Conservation (phyloP, 1,140 invertebrate species). For the Neotoxoptera formosana region DNA sequence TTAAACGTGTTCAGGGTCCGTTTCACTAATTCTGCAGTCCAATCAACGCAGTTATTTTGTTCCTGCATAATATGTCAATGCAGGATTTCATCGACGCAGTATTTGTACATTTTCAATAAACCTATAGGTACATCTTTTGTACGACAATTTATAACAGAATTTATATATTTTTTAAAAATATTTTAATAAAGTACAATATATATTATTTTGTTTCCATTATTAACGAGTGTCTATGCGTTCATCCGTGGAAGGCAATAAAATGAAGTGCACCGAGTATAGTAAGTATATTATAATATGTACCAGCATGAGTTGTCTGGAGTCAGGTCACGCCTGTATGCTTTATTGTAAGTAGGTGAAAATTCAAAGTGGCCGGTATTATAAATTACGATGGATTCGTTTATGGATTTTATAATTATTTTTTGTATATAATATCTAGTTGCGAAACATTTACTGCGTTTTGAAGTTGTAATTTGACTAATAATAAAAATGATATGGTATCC, state of each 20-base stretch:
- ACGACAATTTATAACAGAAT: not conserved
- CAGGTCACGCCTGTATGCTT: not conserved
- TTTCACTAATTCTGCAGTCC: not conserved
- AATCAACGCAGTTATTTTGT: not conserved
- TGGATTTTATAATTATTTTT: constrained; percentile 3
- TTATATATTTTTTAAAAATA: not conserved
- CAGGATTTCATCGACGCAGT: not conserved
- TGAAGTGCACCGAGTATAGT: not conserved
- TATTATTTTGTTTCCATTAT: not conserved
- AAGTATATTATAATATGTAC: not conserved
- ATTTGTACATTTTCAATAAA: not conserved
- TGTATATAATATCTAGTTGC: not conserved
- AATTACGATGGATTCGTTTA: not conserved
- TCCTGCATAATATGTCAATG: not conserved
- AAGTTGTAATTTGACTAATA: not conserved
- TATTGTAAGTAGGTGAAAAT: not conserved
- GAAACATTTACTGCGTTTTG: not conserved
- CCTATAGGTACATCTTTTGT: not conserved
- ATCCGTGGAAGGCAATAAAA: not conserved
- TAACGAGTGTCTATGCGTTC: not conserved
- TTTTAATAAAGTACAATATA: not conserved
- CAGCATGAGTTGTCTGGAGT: no score
- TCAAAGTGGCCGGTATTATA: not conserved
- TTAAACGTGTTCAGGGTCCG: not conserved
- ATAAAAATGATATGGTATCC: not conserved